phyloP scores from a whole-genome alignment of 2,113 vertebrate species.

The Pleuronectes platessa region DNA sequence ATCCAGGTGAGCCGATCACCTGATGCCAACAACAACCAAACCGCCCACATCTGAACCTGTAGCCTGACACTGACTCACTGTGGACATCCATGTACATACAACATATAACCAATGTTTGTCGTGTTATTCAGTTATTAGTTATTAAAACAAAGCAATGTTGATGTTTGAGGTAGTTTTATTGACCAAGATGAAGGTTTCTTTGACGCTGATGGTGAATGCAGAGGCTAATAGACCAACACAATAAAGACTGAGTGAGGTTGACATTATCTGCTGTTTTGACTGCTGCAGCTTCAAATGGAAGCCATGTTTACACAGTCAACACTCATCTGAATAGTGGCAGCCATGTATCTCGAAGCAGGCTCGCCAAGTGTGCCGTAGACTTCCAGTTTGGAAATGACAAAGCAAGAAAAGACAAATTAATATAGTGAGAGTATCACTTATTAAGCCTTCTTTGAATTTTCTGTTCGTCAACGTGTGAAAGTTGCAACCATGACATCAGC shows the following conservation, averaged over 20 bases:
- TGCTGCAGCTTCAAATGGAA: constrained; percentile 58
- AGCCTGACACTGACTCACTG: background rate
- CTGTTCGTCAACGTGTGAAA: background rate
- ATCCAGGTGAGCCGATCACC: constrained; percentile 70
- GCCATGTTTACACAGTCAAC: constrained; percentile 71
- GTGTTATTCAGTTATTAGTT: too few relatives aligned
- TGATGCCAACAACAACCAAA: constrained; percentile 45
- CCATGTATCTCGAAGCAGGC: constrained; percentile 36
- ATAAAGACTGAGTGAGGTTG: constrained; percentile 19
- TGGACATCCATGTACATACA: constrained; percentile 3
- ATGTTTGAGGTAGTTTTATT: background rate
- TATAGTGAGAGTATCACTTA: background rate
- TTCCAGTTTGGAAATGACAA: constrained; percentile 14
- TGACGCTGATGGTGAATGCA: constrained; percentile 12
- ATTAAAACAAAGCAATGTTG: too few relatives aligned
- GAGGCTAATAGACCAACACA: constrained; percentile 15
- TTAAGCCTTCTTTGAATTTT: background rate
- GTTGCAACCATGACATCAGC: constrained; percentile 11
- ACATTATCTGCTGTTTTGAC: constrained; percentile 56
- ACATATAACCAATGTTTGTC: constrained; percentile 22
- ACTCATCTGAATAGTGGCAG: constrained; percentile 47
- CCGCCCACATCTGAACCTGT: constrained; percentile 1
- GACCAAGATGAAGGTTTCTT: background rate
- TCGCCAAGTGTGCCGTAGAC: constrained; percentile 37
- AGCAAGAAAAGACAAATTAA: constrained; percentile 12